Evolutionary conservation across 2,888 invertebrate species (phyloP).

Genomic region (Petrolisthes cinctipes): DNA sequence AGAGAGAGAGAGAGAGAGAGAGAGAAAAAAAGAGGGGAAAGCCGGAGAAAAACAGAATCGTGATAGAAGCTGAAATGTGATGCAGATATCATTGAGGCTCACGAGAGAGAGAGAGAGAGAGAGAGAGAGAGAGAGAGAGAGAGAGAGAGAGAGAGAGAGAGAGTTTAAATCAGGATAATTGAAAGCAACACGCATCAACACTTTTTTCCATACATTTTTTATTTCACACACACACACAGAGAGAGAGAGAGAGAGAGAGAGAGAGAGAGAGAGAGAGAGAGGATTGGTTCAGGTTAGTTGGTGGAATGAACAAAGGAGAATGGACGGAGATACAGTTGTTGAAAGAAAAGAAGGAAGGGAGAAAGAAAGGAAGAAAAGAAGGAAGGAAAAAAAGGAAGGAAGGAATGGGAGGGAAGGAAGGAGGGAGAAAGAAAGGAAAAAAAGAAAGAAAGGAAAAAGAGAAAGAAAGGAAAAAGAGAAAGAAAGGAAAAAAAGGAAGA

Average conservation of each 20-base stretch:
- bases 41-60: background rate
- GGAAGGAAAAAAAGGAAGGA: background rate
- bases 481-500: background rate
- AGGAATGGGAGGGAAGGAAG: background rate
- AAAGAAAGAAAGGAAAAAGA: background rate
- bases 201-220: background rate
- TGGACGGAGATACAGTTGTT: background rate
- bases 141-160: background rate
- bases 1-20: too few relatives aligned
- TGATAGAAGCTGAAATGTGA: background rate
- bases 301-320: background rate
- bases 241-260: conserved; percentile 13
- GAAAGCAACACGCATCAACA: background rate
- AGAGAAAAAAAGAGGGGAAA: background rate
- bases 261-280: conserved; percentile 8
- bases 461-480: background rate
- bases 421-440: background rate
- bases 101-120: background rate
- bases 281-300: background rate
- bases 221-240: background rate
- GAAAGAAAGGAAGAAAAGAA: background rate
- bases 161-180: background rate
- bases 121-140: background rate
- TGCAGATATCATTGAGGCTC: background rate
- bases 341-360: background rate